Base-by-base conservation (phyloP, 2,797 vertebrate species). In the Sebastiscus tertius region DNA sequence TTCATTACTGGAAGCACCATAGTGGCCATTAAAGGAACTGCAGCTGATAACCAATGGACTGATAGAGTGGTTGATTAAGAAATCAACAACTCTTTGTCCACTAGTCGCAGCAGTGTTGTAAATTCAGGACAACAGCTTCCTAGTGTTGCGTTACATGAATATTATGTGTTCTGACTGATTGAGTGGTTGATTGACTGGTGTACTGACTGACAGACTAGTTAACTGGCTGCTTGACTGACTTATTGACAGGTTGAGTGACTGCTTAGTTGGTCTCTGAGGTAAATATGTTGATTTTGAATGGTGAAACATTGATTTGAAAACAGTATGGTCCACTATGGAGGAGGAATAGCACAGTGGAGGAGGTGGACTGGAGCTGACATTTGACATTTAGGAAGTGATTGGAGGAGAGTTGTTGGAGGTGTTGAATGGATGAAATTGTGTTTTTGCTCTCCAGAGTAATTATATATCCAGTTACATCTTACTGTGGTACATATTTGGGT, bases 301-400 rank as follows among this genome's bases (percentile, higher is more conserved):
- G 31, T 68, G 9, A 58, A 69, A n/a, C 12, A 52, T 24, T 74
- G 55, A 64, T 75, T 55, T 55, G 27, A 70, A 72, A 68, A 61
- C 2, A 0, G 8, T 14, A 31, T 72, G 55, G 10, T 72, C 27
- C 64, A 42, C 52, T 36, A 2, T 63, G n/a, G 46, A 61, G 3
- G 31, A 66, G n/a, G n/a, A 66, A 58, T 39, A 58, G 26, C 69
- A 58, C 10, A 62, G 6, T 6, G 61, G 26, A 74, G 58, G 54
- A 69, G 34, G 31, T 71, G 31, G 60, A 61, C n/a, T 1, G 7
- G 52, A 26, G 58, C 62, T 71, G 75, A 69, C 59, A 72, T 75
- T 80, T 84, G 60, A 85, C 58, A 78, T 70, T 61, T 54, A 60
- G 18, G 59, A 64, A 54, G 24, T 65, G 63, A 59, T 10, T 65